A percentile compares a stretch with the other conserved stretches of the same genome.
phyloP scores from a whole-genome alignment of 2,888 invertebrate species.

The Aplocera efformata region DNA sequence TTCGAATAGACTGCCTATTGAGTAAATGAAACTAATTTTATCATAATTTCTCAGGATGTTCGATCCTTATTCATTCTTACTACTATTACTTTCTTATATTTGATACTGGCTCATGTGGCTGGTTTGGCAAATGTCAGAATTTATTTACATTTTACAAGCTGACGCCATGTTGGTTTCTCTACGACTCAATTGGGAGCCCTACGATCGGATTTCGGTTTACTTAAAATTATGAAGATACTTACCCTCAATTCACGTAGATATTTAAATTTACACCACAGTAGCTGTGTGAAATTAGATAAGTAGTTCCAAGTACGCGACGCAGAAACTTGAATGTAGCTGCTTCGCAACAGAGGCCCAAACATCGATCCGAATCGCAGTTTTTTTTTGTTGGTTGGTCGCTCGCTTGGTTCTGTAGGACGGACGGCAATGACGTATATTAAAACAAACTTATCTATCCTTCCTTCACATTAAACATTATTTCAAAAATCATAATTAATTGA shows the following conservation, averaged over 20 bases:
- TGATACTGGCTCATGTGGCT: conserved; percentile 32
- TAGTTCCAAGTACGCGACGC: conserved; percentile 86
- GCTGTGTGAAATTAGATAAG: conserved; percentile 80
- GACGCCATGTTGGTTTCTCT: conserved; percentile 77
- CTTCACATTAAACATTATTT: too few species aligned
- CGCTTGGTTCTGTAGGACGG: too few species aligned
- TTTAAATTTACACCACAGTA: conserved; percentile 83
- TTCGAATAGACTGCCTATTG: too few species aligned
- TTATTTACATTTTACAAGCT: conserved; percentile 76
- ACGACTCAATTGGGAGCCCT: conserved; percentile 64
- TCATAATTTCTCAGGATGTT: too few species aligned
- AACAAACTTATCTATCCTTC: too few species aligned
- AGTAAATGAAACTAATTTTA: too few species aligned
- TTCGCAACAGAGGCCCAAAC: conserved; percentile 83
- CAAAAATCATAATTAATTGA: conserved; percentile 1
- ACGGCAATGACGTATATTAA: too few species aligned
- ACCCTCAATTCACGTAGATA: conserved; percentile 75
- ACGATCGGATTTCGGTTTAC: conserved; percentile 42
- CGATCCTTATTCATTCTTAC: too few species aligned
- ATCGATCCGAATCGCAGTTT: conserved; percentile 82
- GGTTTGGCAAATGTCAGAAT: conserved; percentile 55
- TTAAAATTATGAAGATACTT: conserved; percentile 50
- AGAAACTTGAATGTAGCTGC: conserved; percentile 84
- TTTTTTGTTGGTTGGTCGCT: conserved; percentile 48
- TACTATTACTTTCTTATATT: too few species aligned